Conservation (phyloP, 2,797 vertebrate species). For the Hydrophis major region DNA sequence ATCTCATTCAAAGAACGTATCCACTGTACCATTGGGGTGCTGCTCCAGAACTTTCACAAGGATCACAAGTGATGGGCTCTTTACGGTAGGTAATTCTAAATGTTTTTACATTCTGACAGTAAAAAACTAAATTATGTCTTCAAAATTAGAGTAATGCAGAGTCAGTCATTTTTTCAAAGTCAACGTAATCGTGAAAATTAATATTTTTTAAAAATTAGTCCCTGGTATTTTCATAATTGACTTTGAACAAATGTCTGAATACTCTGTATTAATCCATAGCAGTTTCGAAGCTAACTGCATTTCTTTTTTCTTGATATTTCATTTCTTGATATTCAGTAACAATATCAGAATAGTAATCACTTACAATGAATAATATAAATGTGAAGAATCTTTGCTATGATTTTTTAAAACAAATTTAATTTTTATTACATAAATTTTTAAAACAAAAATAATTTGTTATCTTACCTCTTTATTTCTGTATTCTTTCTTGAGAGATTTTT, state of each 20-base stretch:
- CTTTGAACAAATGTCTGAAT: fast-evolving
- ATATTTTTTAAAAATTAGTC: background rate
- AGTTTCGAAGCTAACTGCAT: background rate
- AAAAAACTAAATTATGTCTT: background rate
- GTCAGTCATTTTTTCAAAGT: background rate
- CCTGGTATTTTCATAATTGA: background rate
- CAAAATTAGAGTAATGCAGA: background rate
- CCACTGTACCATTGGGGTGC: background rate
- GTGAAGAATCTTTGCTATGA: background rate
- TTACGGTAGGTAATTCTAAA: background rate
- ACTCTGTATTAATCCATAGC: background rate
- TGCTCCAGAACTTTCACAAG: background rate
- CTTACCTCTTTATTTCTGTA: slow-evolving; percentile 79
- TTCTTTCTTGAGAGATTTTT: slow-evolving; percentile 83
- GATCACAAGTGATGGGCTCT: background rate
- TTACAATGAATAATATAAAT: background rate
- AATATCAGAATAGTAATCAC: background rate
- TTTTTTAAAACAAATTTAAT: slow-evolving; percentile 13
- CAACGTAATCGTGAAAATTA: background rate
- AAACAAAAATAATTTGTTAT: background rate
- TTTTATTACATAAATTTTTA: background rate
- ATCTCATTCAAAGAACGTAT: background rate
- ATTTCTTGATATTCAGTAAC: background rate
- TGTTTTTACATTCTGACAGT: background rate
- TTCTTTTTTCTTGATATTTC: background rate